These are phyloP conservation scores for Ameiurus melas DNA, from an alignment of 2,113 vertebrate genomes.

Conservation along the genomic window DNA sequence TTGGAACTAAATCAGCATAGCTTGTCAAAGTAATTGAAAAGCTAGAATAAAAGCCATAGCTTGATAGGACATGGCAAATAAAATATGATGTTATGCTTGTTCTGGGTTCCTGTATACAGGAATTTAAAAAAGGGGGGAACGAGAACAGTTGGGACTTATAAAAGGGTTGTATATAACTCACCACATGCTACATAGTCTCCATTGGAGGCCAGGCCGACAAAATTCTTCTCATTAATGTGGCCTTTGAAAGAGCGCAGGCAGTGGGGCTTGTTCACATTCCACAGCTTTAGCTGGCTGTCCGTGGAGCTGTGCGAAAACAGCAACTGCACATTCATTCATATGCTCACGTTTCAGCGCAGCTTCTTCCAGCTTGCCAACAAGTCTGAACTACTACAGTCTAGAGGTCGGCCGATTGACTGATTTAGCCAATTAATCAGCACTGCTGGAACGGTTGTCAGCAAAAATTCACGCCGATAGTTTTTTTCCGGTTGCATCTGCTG, in stretches of 20 bases:
- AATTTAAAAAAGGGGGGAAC: background rate
- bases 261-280: constrained; percentile 97
- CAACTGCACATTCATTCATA: background rate
- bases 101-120: background rate
- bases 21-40: background rate
- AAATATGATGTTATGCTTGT: background rate
- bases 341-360: background rate
- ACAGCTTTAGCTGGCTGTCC: constrained; percentile 97
- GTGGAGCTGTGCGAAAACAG: constrained; percentile 81
- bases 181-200: constrained; percentile 98
- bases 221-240: constrained; percentile 99
- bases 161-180: constrained; percentile 64
- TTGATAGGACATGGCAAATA: background rate
- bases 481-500: too few species aligned
- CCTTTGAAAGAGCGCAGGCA: constrained; percentile 98
- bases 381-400: background rate
- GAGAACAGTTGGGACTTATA: background rate
- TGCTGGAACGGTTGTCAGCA: too few species aligned
- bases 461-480: too few species aligned
- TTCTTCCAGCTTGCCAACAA: background rate
- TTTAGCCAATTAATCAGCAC: too few species aligned
- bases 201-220: constrained; percentile 94
- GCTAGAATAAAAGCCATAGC: background rate
- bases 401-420: too few species aligned
- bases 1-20: background rate